Evolutionary conservation across 1,140 invertebrate species (phyloP).

Genomic region (Drosophila busckii): DNA sequence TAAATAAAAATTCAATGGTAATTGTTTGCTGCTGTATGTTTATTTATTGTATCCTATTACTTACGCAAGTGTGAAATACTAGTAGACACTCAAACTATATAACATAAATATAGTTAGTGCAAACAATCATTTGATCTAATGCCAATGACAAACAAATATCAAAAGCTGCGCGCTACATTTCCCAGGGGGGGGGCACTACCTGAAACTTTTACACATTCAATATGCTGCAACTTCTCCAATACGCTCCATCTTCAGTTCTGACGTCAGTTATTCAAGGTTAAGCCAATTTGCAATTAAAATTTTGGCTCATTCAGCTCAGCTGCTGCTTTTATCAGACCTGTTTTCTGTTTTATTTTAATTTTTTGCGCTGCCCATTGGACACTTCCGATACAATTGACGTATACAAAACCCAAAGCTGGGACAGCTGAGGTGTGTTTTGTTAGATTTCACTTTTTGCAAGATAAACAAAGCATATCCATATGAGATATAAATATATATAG

Average conservation of each 20-base stretch:
- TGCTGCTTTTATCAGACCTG: conserved; percentile 50
- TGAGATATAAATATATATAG: conserved; percentile 9
- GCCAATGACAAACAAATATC: conserved; percentile 12
- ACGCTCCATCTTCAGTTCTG: conserved; percentile 24
- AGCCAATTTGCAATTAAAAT: conserved; percentile 67
- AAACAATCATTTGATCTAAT: conserved; percentile 46
- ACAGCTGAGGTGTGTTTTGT: conserved; percentile 38
- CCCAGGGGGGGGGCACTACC: no score
- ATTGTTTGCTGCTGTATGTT: conserved; percentile 12
- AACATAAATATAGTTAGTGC: conserved; percentile 33
- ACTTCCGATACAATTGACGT: conserved; percentile 72
- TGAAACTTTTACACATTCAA: no score
- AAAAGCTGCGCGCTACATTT: no score
- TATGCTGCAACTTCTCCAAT: background rate
- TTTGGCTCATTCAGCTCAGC: conserved; percentile 47
- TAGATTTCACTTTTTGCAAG: conserved; percentile 20
- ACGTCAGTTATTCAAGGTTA: conserved; percentile 52
- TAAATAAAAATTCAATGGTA: no score
- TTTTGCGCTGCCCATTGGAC: conserved; percentile 40
- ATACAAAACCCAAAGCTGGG: conserved; percentile 12
- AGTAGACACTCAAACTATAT: conserved; percentile 3
- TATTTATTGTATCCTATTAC: conserved; percentile 37
- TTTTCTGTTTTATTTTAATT: no score
- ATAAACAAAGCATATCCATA: conserved; percentile 48
- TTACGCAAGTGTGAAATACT: conserved; percentile 23